Conservation (phyloP, 92 coral and sea anemone genomes). For the Porites lobata region DNA sequence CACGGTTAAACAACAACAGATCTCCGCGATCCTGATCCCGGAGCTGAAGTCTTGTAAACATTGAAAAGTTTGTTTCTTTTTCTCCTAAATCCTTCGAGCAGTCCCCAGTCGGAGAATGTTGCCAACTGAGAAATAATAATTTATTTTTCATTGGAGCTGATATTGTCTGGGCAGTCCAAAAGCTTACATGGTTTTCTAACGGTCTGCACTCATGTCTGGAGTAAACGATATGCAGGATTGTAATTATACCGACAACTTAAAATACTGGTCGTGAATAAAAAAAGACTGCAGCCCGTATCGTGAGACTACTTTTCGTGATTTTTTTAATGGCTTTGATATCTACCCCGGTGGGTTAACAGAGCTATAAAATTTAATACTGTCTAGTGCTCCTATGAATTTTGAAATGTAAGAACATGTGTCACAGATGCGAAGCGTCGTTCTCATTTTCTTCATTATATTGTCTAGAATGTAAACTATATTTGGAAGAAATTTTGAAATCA, state of each 20-base stretch:
- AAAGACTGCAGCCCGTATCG: too few relatives aligned
- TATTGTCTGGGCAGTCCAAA: background rate
- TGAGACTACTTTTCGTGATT: constrained; percentile 5
- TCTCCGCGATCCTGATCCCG: background rate
- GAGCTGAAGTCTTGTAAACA: constrained; percentile 29
- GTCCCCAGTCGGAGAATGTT: background rate
- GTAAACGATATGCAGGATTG: background rate
- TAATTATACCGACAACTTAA: background rate
- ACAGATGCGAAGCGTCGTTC: background rate
- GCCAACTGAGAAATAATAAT: background rate
- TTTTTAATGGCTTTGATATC: background rate
- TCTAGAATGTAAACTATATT: background rate
- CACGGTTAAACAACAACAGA: constrained; percentile 29
- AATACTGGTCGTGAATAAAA: constrained; percentile 1
- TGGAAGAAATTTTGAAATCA: background rate
- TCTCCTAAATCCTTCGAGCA: constrained; percentile 1
- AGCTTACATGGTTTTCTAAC: background rate
- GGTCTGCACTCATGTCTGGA: background rate
- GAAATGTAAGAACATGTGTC: constrained; percentile 8
- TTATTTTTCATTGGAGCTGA: background rate
- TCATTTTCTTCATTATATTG: background rate
- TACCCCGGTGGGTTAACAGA: background rate
- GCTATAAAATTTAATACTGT: constrained; percentile 3
- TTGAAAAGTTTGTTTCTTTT: constrained; percentile 23
- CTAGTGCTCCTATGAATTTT: background rate